These are phyloP conservation scores for Lymantria monacha DNA, from an alignment of 2,888 invertebrate species.

Conservation along the genomic window DNA sequence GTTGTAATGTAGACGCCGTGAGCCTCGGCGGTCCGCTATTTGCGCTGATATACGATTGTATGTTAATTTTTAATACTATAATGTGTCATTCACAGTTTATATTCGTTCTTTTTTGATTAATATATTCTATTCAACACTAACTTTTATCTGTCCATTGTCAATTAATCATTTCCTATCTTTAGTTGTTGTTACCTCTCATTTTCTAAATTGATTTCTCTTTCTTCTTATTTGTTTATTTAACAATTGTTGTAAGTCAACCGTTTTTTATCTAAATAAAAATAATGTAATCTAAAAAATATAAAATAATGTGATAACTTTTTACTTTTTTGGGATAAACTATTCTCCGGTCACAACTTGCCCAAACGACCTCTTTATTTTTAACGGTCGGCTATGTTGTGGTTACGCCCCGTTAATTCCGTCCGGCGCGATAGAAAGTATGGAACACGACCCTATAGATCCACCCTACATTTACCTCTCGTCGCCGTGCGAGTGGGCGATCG, in stretches of 20 bases:
- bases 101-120: slow-evolving; percentile 21
- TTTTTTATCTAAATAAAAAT: too few species aligned
- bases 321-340: too few species aligned
- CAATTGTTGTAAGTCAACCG: neutral
- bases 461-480: too few species aligned
- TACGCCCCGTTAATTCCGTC: too few species aligned
- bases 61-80: slow-evolving; percentile 28
- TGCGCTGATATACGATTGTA: slow-evolving; percentile 32
- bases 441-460: too few species aligned
- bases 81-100: slow-evolving; percentile 29
- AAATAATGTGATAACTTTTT: too few species aligned
- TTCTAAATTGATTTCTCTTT: slow-evolving; percentile 11
- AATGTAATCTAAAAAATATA: too few species aligned
- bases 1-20: slow-evolving; percentile 16
- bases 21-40: slow-evolving; percentile 20
- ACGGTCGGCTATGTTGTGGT: too few species aligned
- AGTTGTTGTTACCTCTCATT: slow-evolving; percentile 1
- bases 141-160: slow-evolving; percentile 15
- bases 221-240: slow-evolving; percentile 5
- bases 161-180: slow-evolving; percentile 14
- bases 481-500: too few species aligned
- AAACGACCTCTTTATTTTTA: too few species aligned
- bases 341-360: too few species aligned
- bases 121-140: slow-evolving; percentile 9
- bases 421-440: too few species aligned